Percentiles rank a stretch among this genome's conserved stretches.
Evolutionary conservation across 2,888 invertebrate species (phyloP).

Genomic region (Mayetiola destructor): DNA sequence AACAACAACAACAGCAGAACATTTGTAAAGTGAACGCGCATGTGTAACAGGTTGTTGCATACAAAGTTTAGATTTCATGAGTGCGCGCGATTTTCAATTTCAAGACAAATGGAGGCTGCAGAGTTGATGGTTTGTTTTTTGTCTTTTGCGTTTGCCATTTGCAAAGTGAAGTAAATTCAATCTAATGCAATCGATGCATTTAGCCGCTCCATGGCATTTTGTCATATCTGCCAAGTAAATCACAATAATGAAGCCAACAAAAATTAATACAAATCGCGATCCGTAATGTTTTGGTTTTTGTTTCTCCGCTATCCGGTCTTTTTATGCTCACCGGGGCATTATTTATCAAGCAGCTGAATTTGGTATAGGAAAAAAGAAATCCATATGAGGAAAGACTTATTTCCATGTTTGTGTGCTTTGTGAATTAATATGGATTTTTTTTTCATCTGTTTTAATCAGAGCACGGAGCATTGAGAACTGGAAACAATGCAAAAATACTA

Average conservation of each 20-base stretch:
- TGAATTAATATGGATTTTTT: not conserved
- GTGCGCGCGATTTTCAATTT: no score
- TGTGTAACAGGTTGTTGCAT: conserved; percentile 9
- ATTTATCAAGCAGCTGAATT: no score
- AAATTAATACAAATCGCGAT: no score
- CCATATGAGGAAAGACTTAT: not conserved
- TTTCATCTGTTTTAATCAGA: no score
- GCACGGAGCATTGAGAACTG: no score
- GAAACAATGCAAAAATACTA: not conserved
- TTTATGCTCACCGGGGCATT: not conserved
- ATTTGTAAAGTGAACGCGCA: not conserved
- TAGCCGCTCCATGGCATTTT: not conserved
- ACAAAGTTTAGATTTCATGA: not conserved
- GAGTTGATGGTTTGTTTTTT: no score
- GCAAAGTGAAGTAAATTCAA: not conserved
- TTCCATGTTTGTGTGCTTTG: not conserved
- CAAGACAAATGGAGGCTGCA: no score
- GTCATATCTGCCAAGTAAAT: not conserved
- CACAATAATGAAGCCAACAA: conserved; percentile 1
- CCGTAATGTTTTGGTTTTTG: not conserved
- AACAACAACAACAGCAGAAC: not conserved
- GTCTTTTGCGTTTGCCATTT: no score
- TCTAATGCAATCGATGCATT: not conserved
- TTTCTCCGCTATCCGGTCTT: not conserved
- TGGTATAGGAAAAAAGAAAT: not conserved